Evolutionary conservation across 2,797 vertebrate genomes (phyloP).

Genomic region (Chaetophractus vellerosus): DNA sequence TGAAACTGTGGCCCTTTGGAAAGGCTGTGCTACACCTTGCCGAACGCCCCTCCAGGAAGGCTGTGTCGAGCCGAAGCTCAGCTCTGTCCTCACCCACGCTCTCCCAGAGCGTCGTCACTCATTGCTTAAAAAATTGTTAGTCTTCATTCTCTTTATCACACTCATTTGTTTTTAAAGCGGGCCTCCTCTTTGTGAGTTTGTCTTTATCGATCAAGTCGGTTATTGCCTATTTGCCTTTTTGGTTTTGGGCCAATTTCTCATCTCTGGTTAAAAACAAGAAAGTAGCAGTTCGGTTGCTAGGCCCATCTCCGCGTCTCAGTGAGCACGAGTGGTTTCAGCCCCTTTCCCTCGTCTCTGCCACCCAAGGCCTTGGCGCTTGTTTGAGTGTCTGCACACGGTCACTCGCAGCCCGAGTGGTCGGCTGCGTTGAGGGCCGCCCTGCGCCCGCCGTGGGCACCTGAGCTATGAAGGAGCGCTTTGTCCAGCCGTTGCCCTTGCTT

Average conservation of each 20-base stretch:
- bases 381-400: slow-evolving; percentile 76
- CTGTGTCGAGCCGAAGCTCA: fast-evolving
- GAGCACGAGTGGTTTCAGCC: slow-evolving; percentile 61
- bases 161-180: not conserved
- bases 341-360: slow-evolving; percentile 61
- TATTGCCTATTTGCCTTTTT: slow-evolving; percentile 71
- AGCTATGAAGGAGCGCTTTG: slow-evolving; percentile 76
- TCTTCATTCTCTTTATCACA: too few species aligned
- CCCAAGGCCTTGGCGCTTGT: slow-evolving; percentile 60
- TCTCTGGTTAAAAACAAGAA: slow-evolving; percentile 77
- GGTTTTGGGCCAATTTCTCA: slow-evolving; percentile 78
- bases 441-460: slow-evolving; percentile 62
- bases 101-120: not conserved
- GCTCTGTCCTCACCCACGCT: not conserved
- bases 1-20: fast-evolving
- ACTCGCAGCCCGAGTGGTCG: slow-evolving; percentile 73
- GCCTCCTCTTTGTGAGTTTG: slow-evolving; percentile 77
- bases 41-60: not conserved
- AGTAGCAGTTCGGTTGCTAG: slow-evolving; percentile 63
- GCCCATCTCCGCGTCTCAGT: slow-evolving; percentile 42
- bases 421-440: slow-evolving; percentile 71
- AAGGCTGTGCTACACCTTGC: fast-evolving
- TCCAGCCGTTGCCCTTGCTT: slow-evolving; percentile 66
- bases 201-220: not conserved
- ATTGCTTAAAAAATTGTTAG: too few species aligned